Evolutionary conservation across 2,113 vertebrate genomes (phyloP), one percentile per base, ranked within the genome.

Genomic region (Struthidea cinerea): DNA sequence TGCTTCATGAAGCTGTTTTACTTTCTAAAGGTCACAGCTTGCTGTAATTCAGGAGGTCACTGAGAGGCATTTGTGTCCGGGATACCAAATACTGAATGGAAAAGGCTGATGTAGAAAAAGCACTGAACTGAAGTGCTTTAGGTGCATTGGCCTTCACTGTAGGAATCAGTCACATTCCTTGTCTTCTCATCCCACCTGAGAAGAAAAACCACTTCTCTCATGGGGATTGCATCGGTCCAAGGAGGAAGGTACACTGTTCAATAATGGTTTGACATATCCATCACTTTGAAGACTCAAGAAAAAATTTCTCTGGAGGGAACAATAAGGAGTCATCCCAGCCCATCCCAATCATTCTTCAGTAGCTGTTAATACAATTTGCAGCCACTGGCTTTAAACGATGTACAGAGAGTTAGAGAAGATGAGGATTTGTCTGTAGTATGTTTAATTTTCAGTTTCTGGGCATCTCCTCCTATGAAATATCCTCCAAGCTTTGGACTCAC

Each of bases 1-100:
- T 82, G 55, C 30, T 69, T 59, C 42, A 20, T 44, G 24, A 67
- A 67, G 5, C 27, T 70, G 18, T 42, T 91, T 82, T 57, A 26
- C 61, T 69, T 82, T 60, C 11, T 39, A 44, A 79, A 83, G 24
- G 12, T 67, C 47, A 33, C 39, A 60, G 27, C 63, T 70, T 63
- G 8, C 57, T 84, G 24, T 33, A 84, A 61, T 75, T 83, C 47
- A 57, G 23, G 27, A 68, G 15, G 26, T 35, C 35, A 46, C 52
- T 23, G 39, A 56, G 22, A 41, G 3, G 11, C 14, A 19, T 53
- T 57, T 0, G 0, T 57, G 20, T 9, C 39, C 0, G 0, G 33
- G 13, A 53, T 14, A 53, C 13, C 35, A 80, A 73, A 63, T 26
- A 16, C 17, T 46, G 26, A 77, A 59, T 28, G 17, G 26, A 50